These are phyloP conservation scores for Epinotia demarniana DNA, from an alignment of 2,888 invertebrate genomes.

Conservation along the genomic window DNA sequence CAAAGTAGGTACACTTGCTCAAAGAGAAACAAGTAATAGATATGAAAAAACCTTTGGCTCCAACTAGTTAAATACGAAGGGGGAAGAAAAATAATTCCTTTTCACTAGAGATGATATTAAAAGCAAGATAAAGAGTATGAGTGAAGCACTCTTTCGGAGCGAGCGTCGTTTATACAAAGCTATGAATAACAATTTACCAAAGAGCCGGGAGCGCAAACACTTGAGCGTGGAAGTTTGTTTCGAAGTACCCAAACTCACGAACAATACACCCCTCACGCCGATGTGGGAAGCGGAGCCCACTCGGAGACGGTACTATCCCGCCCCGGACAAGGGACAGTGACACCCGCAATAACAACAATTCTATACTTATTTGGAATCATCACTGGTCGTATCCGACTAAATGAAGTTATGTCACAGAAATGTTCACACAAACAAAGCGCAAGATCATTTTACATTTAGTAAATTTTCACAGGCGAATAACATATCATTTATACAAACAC, in stretches of 20 bases:
- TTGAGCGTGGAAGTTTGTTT: constrained; percentile 80
- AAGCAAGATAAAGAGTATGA: constrained; percentile 73
- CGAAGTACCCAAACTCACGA: constrained; percentile 80
- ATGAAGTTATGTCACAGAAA: neutral
- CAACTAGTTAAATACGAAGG: constrained; percentile 64
- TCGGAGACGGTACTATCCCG: constrained; percentile 38
- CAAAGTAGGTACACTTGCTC: neutral
- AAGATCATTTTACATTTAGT: neutral
- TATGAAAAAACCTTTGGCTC: constrained; percentile 40
- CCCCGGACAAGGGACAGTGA: neutral
- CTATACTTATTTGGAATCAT: neutral
- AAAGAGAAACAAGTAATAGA: constrained; percentile 9
- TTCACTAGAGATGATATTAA: constrained; percentile 74
- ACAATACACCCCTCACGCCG: constrained; percentile 71
- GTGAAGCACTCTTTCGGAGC: constrained; percentile 78
- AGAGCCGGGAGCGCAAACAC: constrained; percentile 81
- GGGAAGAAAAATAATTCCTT: constrained; percentile 69
- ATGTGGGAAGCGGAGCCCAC: constrained; percentile 65
- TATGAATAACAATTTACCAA: constrained; percentile 84
- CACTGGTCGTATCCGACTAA: neutral
- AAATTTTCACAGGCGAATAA: neutral
- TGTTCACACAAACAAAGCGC: neutral
- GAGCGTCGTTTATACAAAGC: constrained; percentile 78
- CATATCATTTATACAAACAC: neutral
- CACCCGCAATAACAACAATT: neutral